These are phyloP conservation scores for Hermaeophaga mercurialis DNA, from an alignment of 2,888 invertebrate genomes.

Conservation along the genomic window DNA sequence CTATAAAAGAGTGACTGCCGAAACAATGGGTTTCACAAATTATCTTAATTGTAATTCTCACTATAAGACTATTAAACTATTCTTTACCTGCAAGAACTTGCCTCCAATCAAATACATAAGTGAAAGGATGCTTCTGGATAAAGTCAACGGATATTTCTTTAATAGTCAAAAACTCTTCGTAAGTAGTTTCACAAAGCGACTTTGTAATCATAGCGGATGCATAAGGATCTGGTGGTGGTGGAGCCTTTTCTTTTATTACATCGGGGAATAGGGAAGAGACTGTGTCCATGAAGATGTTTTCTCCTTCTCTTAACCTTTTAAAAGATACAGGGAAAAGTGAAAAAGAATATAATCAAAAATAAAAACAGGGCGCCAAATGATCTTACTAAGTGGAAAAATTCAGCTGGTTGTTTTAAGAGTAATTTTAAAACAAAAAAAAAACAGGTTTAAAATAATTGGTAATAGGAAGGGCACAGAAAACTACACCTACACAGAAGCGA, in stretches of 20 bases:
- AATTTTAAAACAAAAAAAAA: no score
- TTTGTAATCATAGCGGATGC: slow-evolving; percentile 26
- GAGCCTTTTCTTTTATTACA: slow-evolving; percentile 60
- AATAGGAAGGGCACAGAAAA: no score
- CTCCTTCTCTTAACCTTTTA: slow-evolving; percentile 62
- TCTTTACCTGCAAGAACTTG: slow-evolving; percentile 55
- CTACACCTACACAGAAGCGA: no score
- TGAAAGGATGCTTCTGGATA: slow-evolving; percentile 60
- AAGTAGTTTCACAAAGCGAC: slow-evolving; percentile 49
- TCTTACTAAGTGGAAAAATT: no score
- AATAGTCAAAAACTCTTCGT: slow-evolving; percentile 54
- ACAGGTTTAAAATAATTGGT: no score
- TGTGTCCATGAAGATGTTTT: slow-evolving; percentile 69
- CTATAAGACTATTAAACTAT: no score
- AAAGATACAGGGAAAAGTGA: no score
- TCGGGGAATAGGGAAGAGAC: slow-evolving; percentile 67
- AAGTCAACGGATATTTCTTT: slow-evolving; percentile 53
- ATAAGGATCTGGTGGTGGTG: slow-evolving; percentile 55
- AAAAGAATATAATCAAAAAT: background rate
- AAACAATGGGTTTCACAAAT: no score
- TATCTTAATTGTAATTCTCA: no score
- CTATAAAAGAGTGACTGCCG: no score
- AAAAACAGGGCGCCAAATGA: background rate
- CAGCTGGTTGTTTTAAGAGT: no score
- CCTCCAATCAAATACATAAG: slow-evolving; percentile 63